phyloP scores from a whole-genome alignment of 2,888 invertebrate species.

The Leptopilina drosophilae region DNA sequence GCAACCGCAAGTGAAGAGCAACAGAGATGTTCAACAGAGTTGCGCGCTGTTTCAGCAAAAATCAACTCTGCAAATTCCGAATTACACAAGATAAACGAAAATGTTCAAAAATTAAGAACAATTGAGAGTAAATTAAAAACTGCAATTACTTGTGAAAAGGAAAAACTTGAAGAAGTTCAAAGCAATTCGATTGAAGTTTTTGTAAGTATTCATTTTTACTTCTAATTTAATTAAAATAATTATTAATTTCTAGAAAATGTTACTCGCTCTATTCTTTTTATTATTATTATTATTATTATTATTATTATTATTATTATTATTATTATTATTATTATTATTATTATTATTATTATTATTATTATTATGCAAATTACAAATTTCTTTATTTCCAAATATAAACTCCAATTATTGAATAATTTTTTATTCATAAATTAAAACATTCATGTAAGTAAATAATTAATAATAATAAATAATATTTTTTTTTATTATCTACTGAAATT shows the following conservation, averaged over 20 bases:
- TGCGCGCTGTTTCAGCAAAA: slow-evolving; percentile 56
- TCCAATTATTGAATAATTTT: too few relatives aligned
- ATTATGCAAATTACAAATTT: too few relatives aligned
- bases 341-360: too few relatives aligned
- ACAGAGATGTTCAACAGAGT: slow-evolving; percentile 44
- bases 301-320: too few relatives aligned
- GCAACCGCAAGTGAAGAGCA: slow-evolving; percentile 55
- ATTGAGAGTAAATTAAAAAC: slow-evolving; percentile 58
- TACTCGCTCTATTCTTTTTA: too few relatives aligned
- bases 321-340: too few relatives aligned
- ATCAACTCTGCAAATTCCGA: slow-evolving; percentile 58
- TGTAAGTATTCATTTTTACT: slow-evolving; percentile 60
- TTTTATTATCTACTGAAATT: too few relatives aligned
- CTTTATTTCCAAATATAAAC: too few relatives aligned
- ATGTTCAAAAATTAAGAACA: slow-evolving; percentile 56
- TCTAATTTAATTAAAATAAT: slow-evolving; percentile 27
- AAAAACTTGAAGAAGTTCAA: slow-evolving; percentile 59
- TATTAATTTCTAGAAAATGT: background rate
- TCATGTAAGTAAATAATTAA: too few relatives aligned
- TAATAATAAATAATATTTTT: too few relatives aligned
- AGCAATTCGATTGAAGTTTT: slow-evolving; percentile 60
- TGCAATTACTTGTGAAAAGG: slow-evolving; percentile 63
- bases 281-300: too few relatives aligned
- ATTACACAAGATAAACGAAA: slow-evolving; percentile 52
- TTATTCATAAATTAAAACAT: too few relatives aligned